Percentiles rank a stretch among this genome's conserved stretches.
Evolutionary conservation across 2,888 invertebrate species (phyloP).

Genomic region (Nymphalis urticae): DNA sequence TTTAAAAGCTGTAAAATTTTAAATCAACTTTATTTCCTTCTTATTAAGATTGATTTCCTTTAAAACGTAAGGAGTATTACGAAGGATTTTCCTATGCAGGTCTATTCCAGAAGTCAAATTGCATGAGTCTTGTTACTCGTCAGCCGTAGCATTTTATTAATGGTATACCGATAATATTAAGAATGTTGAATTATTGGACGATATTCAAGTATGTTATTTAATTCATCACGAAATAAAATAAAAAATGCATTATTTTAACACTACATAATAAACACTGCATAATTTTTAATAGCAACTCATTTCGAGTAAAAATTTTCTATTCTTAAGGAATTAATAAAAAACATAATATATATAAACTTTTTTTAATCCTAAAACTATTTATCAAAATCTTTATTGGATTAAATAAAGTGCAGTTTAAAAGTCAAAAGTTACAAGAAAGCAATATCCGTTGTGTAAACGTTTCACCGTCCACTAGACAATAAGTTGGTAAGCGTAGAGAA

Average conservation of each 20-base stretch:
- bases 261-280: too few species aligned
- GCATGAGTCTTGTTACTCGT: not conserved
- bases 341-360: too few species aligned
- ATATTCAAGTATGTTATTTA: too few species aligned
- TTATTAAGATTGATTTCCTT: too few species aligned
- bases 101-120: not conserved
- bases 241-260: too few species aligned
- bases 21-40: not conserved
- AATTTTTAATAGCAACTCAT: too few species aligned
- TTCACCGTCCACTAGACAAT: slow-evolving; percentile 36
- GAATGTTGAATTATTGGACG: not conserved
- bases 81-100: not conserved
- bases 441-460: slow-evolving; percentile 34
- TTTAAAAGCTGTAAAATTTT: not conserved
- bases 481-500: slow-evolving; percentile 31
- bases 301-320: too few species aligned
- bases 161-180: not conserved
- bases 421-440: slow-evolving; percentile 20
- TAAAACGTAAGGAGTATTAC: not conserved
- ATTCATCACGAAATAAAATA: too few species aligned
- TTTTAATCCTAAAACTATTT: not conserved
- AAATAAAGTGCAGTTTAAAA: slow-evolving; percentile 3
- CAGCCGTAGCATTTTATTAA: not conserved
- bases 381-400: not conserved
- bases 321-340: too few species aligned